These are phyloP conservation scores for Bimastos eiseni DNA, from an alignment of 2,888 invertebrate genomes.

Conservation along the genomic window DNA sequence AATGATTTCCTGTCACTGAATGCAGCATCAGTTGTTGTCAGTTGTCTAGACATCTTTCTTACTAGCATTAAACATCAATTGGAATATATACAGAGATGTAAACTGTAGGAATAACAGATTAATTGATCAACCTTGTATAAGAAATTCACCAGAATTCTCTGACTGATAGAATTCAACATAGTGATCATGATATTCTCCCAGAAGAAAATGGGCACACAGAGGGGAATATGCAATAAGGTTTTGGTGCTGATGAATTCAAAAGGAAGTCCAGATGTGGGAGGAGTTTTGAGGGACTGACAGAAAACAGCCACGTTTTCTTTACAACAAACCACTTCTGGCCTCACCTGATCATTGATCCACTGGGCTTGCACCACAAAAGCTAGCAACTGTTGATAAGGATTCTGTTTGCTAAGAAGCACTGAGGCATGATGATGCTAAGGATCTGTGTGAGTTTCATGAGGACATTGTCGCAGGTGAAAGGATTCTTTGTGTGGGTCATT, in stretches of 20 bases:
- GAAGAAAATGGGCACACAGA: not conserved
- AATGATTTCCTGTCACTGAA: slow-evolving; percentile 13
- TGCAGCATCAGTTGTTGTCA: not conserved
- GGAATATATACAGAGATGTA: not conserved
- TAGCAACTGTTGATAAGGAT: not conserved
- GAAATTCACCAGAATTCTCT: not conserved
- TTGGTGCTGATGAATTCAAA: not conserved
- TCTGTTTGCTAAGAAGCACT: slow-evolving; percentile 13
- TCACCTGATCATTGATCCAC: not conserved
- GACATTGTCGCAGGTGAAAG: not conserved
- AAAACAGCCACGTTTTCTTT: not conserved
- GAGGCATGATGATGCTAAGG: not conserved
- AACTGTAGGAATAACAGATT: not conserved
- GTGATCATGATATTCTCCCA: not conserved
- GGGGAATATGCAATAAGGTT: not conserved
- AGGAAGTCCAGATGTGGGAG: not conserved
- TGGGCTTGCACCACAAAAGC: not conserved
- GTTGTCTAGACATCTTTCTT: not conserved
- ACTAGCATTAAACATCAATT: not conserved
- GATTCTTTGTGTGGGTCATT: not conserved
- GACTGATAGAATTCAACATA: not conserved
- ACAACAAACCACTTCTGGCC: not conserved
- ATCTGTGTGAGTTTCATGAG: not conserved
- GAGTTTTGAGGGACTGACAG: not conserved
- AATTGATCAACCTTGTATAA: not conserved